These are phyloP conservation scores for Drosophila pallidifrons DNA, from an alignment of 1,140 invertebrate genomes.

Conservation along the genomic window DNA sequence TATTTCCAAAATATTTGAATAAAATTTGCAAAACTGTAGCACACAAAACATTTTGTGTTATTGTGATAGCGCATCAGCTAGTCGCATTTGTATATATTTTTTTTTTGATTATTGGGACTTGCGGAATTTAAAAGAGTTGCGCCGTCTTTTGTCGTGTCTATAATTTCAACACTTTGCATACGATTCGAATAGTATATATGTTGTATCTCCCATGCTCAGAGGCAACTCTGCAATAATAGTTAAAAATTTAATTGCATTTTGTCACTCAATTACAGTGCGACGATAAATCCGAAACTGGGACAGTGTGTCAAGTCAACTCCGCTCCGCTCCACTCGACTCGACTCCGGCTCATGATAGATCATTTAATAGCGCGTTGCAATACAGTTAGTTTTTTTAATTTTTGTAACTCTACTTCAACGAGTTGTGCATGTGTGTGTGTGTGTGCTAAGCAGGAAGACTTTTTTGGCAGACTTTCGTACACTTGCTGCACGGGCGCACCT, in stretches of 20 bases:
- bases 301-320: conserved; percentile 71
- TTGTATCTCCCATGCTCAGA: neutral
- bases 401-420: neutral
- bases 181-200: conserved; percentile 1
- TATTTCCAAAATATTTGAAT: no score
- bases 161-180: conserved; percentile 30
- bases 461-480: conserved; percentile 59
- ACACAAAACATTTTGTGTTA: no score
- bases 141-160: neutral
- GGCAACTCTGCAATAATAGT: conserved; percentile 38
- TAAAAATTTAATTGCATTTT: conserved; percentile 73
- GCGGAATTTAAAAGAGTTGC: neutral
- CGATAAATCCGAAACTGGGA: conserved; percentile 67
- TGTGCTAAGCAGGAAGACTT: conserved; percentile 68
- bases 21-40: no score
- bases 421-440: conserved; percentile 3
- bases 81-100: no score
- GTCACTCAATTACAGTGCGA: conserved; percentile 65
- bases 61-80: no score
- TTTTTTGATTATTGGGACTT: no score
- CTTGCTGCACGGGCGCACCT: conserved; percentile 50
- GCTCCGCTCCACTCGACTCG: neutral
- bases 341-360: conserved; percentile 31
- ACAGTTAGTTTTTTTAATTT: conserved; percentile 23
- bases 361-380: conserved; percentile 61